phyloP scores from a whole-genome alignment of 2,888 invertebrate genomes.

The Druceiella hillmani region DNA sequence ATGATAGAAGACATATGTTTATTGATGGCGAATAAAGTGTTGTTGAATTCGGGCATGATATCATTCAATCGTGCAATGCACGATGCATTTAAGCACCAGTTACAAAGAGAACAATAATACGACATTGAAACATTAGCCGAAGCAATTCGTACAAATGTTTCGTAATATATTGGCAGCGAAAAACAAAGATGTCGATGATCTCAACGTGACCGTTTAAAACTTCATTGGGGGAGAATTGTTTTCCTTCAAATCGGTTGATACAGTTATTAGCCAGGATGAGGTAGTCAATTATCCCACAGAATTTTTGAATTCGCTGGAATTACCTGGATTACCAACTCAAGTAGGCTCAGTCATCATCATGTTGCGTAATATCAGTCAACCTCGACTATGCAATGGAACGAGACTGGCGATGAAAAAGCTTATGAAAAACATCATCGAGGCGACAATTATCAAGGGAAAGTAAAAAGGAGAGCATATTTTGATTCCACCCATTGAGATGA shows the following conservation, averaged over 20 bases:
- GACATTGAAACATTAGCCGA: constrained; percentile 18
- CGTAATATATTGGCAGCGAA: constrained; percentile 4
- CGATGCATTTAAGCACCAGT: constrained; percentile 18
- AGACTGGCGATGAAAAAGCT: neutral
- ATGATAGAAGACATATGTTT: constrained; percentile 25
- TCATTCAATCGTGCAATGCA: constrained; percentile 18
- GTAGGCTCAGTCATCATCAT: too few relatives aligned
- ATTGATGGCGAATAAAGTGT: constrained; percentile 26
- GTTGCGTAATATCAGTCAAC: neutral
- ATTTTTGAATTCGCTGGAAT: too few relatives aligned
- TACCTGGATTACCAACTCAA: too few relatives aligned
- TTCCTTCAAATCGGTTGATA: too few relatives aligned
- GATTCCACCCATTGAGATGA: neutral
- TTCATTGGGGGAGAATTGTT: too few relatives aligned
- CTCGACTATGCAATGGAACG: neutral
- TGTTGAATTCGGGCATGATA: constrained; percentile 24
- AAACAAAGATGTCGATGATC: too few relatives aligned
- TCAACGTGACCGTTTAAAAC: too few relatives aligned
- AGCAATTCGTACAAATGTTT: constrained; percentile 11
- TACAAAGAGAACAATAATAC: constrained; percentile 13
- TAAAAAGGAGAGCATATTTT: neutral
- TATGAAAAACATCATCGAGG: neutral
- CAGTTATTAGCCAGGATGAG: too few relatives aligned
- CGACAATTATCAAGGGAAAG: neutral
- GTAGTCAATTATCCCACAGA: too few relatives aligned